phyloP scores from a whole-genome alignment of 2,113 vertebrate species.

The Xiphophorus couchianus region DNA sequence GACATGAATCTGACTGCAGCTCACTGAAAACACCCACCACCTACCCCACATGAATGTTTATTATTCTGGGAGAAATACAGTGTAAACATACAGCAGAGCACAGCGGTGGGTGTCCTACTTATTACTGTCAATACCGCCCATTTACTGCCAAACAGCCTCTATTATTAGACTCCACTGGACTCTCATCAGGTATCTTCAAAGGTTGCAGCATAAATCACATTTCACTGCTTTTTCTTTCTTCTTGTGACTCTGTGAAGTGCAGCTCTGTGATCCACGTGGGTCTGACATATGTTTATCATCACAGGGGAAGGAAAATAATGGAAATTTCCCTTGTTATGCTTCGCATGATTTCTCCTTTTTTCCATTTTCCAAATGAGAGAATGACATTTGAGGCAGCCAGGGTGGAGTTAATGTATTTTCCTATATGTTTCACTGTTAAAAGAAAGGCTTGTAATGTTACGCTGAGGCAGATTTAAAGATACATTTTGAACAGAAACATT shows the following conservation, averaged over 20 bases:
- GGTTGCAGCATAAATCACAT: conserved; percentile 47
- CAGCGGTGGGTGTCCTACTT: conserved; percentile 66
- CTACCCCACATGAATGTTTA: conserved; percentile 57
- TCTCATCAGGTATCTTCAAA: conserved; percentile 72
- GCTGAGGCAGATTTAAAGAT: background rate
- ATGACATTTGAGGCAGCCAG: conserved; percentile 20
- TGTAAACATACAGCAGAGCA: conserved; percentile 53
- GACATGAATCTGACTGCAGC: conserved; percentile 38
- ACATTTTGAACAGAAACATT: background rate
- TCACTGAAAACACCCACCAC: conserved; percentile 39
- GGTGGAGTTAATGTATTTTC: conserved; percentile 41
- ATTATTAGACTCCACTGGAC: conserved; percentile 68
- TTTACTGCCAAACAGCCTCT: conserved; percentile 60
- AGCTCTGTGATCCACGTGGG: conserved; percentile 30
- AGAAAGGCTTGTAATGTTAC: background rate
- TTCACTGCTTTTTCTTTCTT: conserved; percentile 17
- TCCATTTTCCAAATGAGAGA: conserved; percentile 31
- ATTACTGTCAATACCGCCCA: conserved; percentile 68
- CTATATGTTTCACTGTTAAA: conserved; percentile 35
- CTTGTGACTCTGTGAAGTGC: conserved; percentile 18
- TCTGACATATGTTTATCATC: conserved; percentile 36
- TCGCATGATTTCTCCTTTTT: conserved; percentile 25
- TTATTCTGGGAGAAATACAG: conserved; percentile 62
- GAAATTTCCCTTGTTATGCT: conserved; percentile 60
- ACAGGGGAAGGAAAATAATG: conserved; percentile 54